A percentile compares a stretch with the other conserved stretches of the same genome.
Conservation (phyloP, 2,113 vertebrate species). For the Geococcyx californianus region DNA sequence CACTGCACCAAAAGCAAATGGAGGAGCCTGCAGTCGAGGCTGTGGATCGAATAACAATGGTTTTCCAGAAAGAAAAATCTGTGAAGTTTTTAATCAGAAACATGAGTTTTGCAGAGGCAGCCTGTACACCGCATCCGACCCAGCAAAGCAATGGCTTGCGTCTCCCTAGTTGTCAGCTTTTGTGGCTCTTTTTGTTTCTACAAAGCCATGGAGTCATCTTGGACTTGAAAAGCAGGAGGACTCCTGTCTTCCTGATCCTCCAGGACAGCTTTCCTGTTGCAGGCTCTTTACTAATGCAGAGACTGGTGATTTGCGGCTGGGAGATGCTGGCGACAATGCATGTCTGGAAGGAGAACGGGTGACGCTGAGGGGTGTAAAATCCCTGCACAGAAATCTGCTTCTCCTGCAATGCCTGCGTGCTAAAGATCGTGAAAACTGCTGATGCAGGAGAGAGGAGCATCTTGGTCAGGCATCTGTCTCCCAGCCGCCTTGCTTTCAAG, state of each 20-base stretch:
- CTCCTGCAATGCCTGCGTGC: not conserved
- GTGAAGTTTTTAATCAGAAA: slow-evolving; percentile 61
- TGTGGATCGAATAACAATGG: slow-evolving; percentile 65
- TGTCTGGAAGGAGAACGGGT: not conserved
- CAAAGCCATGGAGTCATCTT: not conserved
- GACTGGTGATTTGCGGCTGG: not conserved
- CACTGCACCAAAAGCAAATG: slow-evolving; percentile 64
- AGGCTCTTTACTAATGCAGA: not conserved
- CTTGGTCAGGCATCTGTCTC: slow-evolving; percentile 25
- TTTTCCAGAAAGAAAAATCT: slow-evolving; percentile 1
- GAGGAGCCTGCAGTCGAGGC: slow-evolving; percentile 50
- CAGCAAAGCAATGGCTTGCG: rapidly evolving
- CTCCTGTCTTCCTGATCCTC: not conserved
- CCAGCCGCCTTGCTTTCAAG: slow-evolving; percentile 31
- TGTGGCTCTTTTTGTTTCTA: not conserved
- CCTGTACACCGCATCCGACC: not conserved
- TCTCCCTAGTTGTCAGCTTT: not conserved
- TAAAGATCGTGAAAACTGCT: slow-evolving; percentile 35
- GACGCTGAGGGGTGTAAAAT: not conserved
- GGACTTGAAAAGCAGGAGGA: not conserved
- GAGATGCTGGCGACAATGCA: not conserved
- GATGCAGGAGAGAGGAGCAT: slow-evolving; percentile 3
- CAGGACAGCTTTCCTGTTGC: not conserved
- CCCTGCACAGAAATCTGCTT: not conserved
- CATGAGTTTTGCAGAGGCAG: not conserved